Base-by-base conservation (phyloP, 1,140 invertebrate genomes). In the Anagrus nilaparvatae region DNA sequence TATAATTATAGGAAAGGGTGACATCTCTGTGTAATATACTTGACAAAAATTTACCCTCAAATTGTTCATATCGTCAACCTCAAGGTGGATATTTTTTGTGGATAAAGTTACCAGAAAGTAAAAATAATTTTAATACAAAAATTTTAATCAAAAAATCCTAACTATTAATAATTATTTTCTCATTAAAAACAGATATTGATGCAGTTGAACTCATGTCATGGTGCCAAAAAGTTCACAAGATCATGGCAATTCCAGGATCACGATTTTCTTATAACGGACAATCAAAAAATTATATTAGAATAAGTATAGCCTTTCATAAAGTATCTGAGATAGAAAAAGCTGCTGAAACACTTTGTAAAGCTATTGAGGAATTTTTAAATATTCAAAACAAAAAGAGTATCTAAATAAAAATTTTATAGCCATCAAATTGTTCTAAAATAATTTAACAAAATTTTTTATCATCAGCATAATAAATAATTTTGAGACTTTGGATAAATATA, bases 51-150 rank as follows among this genome's bases (percentile, higher is more conserved):
- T 50, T 76, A 24, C 70, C 73, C 13, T 13, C 38, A 3, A 48
- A 55, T 24, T 76, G 73, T 49, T 63, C 51, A 4, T 67, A 71
- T 39, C 29, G 50, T 1, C 53, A 55, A 39, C 69, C 74, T 8
- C 34, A 50, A 40, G 76, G 77, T 3, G 77, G 76, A 18, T 78
- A 75, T 46, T 79, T 78, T 46, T 55, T 78, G 31, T 79, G 76
- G 76, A 55, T 78, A 36, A 52, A 58, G 44, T 47, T 74, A 35
- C 69, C 73, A 1, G 35, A 52, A 36, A 50, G 53, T 63, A 30
- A 51, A 50, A 42, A 49, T 36, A 27, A 27, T 27, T 6, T 27
- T 8, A 6, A 27, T 8, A 27, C 12, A n/a, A 27, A n/a, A 27
- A n/a, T 27, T 44, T 23, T 24, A 17, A 25, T 28, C 18, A n/a